phyloP scores from a whole-genome alignment of 2,113 vertebrate species.

The Perca fluviatilis region DNA sequence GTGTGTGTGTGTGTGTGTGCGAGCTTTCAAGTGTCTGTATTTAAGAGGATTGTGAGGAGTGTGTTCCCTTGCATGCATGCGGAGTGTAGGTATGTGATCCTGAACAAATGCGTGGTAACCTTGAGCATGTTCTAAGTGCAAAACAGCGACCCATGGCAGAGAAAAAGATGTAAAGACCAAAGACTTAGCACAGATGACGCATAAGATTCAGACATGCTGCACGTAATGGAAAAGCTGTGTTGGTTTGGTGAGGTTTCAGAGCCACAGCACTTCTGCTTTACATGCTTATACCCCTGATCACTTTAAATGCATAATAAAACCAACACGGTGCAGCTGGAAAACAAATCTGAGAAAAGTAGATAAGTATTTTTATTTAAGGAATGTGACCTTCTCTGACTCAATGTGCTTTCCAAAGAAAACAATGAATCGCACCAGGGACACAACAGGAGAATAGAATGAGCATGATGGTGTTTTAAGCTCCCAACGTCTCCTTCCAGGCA shows the following conservation, averaged over 20 bases:
- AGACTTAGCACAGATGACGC: constrained; percentile 13
- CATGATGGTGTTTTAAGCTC: no score
- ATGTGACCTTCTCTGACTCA: not conserved
- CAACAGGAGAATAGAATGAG: no score
- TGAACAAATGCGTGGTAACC: constrained; percentile 21
- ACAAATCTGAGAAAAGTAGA: not conserved
- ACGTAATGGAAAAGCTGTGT: constrained; percentile 16
- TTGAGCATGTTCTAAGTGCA: constrained; percentile 25
- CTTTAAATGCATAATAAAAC: not conserved
- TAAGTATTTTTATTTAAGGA: not conserved
- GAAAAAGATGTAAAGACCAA: not conserved
- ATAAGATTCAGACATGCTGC: not conserved
- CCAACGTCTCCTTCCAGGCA: no score
- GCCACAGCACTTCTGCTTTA: constrained; percentile 10
- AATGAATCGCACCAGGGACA: not conserved
- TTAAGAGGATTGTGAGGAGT: constrained; percentile 2
- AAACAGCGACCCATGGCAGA: constrained; percentile 18
- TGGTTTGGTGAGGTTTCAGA: constrained; percentile 14
- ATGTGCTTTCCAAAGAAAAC: not conserved
- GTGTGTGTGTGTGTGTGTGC: not conserved
- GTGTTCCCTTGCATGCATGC: not conserved
- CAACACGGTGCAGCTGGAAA: not conserved
- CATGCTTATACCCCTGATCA: not conserved
- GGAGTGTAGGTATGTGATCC: not conserved
- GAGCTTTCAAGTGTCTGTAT: constrained; percentile 4